Evolutionary conservation across 2,113 vertebrate genomes (phyloP).

Genomic region (Thinocorus orbignyianus): DNA sequence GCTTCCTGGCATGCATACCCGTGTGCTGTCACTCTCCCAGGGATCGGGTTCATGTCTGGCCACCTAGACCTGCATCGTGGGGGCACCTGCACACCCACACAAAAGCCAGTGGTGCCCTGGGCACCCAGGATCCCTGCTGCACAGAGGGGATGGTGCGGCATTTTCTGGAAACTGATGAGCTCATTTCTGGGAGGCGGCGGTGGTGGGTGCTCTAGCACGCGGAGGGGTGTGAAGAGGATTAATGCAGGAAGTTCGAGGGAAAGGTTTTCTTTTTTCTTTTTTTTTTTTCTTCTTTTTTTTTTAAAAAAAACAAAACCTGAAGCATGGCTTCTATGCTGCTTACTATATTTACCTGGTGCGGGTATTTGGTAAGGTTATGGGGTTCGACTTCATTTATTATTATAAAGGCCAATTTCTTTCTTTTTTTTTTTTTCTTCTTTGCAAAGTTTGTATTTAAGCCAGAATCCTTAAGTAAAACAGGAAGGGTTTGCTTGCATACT

Average conservation of each 20-base stretch:
- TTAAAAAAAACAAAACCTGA: background rate
- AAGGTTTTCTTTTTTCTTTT: background rate
- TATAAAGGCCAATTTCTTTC: background rate
- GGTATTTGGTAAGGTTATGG: background rate
- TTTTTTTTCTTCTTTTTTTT: background rate
- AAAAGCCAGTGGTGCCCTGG: rapidly evolving
- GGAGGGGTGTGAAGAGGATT: background rate
- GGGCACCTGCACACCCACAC: background rate
- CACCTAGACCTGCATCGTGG: background rate
- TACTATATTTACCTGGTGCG: background rate
- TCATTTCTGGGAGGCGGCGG: background rate
- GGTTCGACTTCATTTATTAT: background rate
- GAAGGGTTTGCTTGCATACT: background rate
- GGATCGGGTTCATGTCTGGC: rapidly evolving
- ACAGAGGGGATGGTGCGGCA: rapidly evolving
- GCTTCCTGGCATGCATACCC: background rate
- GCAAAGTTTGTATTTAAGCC: background rate
- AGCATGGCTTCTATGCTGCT: background rate
- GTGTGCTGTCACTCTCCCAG: rapidly evolving
- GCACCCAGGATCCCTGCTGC: background rate
- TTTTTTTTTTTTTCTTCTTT: background rate
- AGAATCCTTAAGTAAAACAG: background rate
- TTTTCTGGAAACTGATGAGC: background rate
- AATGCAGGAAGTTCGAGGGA: constrained; percentile 1
- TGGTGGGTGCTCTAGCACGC: background rate